Evolutionary conservation across 2,888 invertebrate species (phyloP).

Genomic region (Aphidius colemani): DNA sequence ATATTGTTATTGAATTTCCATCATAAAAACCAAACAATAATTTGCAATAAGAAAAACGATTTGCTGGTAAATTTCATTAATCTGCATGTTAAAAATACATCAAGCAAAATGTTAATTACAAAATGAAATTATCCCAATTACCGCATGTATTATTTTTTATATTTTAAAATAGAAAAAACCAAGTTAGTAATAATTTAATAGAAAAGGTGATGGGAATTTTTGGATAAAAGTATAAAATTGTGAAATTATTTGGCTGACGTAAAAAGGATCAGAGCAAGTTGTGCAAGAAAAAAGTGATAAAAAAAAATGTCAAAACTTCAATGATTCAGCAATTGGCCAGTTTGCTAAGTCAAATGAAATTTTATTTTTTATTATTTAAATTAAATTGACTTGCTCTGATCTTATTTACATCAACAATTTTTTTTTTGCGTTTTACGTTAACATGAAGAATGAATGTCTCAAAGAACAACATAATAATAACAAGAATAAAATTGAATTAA

Average conservation of each 20-base stretch:
- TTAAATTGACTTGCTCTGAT: slow-evolving; percentile 5
- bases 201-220: not conserved
- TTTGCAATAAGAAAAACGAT: no score
- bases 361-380: slow-evolving; percentile 8
- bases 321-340: slow-evolving; percentile 57
- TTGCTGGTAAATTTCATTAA: no score
- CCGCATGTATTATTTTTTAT: not conserved
- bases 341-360: slow-evolving; percentile 51
- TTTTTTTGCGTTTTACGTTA: slow-evolving; percentile 17
- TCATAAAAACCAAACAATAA: no score
- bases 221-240: slow-evolving; percentile 18
- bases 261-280: slow-evolving; percentile 5
- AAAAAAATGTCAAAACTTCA: slow-evolving; percentile 44
- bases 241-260: slow-evolving; percentile 20
- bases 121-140: no score
- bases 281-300: slow-evolving; percentile 16
- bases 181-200: not conserved
- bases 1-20: slow-evolving; percentile 5
- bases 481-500: slow-evolving; percentile 5
- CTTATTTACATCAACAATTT: slow-evolving; percentile 3
- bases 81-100: no score
- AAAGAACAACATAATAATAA: slow-evolving; percentile 13
- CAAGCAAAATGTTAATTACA: no score
- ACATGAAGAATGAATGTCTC: not conserved
- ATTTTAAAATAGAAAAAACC: not conserved